Conservation (phyloP, 2,888 invertebrate genomes). For the Drosophila neotestacea region DNA sequence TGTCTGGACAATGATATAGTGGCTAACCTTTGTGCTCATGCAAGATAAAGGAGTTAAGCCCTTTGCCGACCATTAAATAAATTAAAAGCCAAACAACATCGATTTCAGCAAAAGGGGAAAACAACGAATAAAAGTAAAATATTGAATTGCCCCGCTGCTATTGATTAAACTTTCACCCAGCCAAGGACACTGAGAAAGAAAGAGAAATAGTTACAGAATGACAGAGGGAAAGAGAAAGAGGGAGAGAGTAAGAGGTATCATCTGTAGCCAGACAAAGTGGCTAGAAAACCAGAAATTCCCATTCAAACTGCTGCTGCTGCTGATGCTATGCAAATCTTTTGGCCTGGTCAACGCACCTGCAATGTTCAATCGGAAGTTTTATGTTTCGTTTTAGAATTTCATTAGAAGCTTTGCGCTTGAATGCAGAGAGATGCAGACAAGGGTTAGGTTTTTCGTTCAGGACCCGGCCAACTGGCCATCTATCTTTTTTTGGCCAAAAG, state of each 20-base stretch:
- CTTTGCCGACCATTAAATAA: slow-evolving; percentile 57
- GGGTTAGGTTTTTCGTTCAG: background rate
- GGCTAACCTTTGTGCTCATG: slow-evolving; percentile 49
- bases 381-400: slow-evolving; percentile 68
- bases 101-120: slow-evolving; percentile 31
- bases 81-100: slow-evolving; percentile 60
- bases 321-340: slow-evolving; percentile 44
- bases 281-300: slow-evolving; percentile 27
- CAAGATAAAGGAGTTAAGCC: slow-evolving; percentile 44
- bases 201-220: no score
- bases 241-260: background rate
- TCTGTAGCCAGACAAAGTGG: slow-evolving; percentile 32
- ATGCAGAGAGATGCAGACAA: slow-evolving; percentile 32
- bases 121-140: slow-evolving; percentile 16
- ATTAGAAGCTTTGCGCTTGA: slow-evolving; percentile 55
- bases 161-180: slow-evolving; percentile 60
- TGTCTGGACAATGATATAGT: slow-evolving; percentile 56
- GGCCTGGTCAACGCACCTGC: slow-evolving; percentile 41
- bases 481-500: slow-evolving; percentile 26
- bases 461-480: slow-evolving; percentile 32
- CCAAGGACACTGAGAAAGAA: slow-evolving; percentile 38
- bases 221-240: no score
- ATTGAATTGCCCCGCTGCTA: slow-evolving; percentile 39
- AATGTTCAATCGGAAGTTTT: slow-evolving; percentile 54
- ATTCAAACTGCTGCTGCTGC: slow-evolving; percentile 21